Percentiles rank a stretch among this genome's conserved stretches.
Conservation (phyloP, 2,797 vertebrate species). For the Uromys caudimaculatus region DNA sequence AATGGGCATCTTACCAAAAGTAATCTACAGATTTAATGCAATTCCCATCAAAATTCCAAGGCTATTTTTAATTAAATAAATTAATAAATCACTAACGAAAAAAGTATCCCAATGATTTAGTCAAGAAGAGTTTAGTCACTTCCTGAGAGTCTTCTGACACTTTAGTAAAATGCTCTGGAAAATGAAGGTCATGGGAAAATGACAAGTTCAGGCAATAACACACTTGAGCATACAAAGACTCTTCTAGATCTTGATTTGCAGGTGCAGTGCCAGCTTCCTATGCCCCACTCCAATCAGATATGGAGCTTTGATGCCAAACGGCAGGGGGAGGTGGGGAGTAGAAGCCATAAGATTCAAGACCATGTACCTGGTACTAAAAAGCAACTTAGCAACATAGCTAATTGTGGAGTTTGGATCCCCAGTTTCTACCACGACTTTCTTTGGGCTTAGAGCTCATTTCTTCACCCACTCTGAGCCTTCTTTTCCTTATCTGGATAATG, state of each 20-base stretch:
- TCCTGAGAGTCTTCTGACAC: slow-evolving; percentile 5
- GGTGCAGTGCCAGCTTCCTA: neutral
- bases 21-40: too few species aligned
- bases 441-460: neutral
- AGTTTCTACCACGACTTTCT: neutral
- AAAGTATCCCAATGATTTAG: neutral
- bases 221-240: neutral
- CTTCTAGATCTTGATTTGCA: neutral
- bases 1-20: too few species aligned
- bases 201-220: neutral
- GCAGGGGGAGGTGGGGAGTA: neutral
- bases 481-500: slow-evolving; percentile 22
- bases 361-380: slow-evolving; percentile 12
- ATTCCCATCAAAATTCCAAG: neutral
- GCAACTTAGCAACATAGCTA: neutral
- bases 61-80: slow-evolving; percentile 5
- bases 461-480: neutral
- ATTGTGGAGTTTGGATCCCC: neutral
- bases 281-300: neutral
- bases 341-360: neutral
- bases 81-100: slow-evolving; percentile 48
- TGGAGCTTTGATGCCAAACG: neutral
- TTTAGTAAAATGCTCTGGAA: slow-evolving; percentile 30
- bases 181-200: slow-evolving; percentile 28
- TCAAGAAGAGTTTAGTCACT: slow-evolving; percentile 9